Conservation (phyloP, 2,888 invertebrate genomes). For the Melangyna quadrimaculata region DNA sequence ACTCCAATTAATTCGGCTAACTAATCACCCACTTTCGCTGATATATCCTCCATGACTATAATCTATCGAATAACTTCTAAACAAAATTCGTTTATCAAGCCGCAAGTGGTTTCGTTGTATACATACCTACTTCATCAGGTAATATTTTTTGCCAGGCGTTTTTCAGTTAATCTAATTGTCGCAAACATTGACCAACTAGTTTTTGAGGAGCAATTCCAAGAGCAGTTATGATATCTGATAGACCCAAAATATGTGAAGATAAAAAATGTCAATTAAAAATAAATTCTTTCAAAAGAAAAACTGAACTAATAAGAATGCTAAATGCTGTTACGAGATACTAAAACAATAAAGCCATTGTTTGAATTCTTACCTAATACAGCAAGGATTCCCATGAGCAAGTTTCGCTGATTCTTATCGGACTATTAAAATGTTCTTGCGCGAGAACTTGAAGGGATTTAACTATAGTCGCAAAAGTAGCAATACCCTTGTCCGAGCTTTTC, state of each 20-base stretch:
- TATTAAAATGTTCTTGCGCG: constrained; percentile 87
- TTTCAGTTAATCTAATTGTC: constrained; percentile 91
- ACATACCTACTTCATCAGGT: constrained; percentile 87
- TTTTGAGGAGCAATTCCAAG: constrained; percentile 83
- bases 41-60: constrained; percentile 91
- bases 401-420: constrained; percentile 89
- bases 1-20: constrained; percentile 89
- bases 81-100: constrained; percentile 81
- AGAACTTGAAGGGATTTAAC: constrained; percentile 85
- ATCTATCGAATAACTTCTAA: constrained; percentile 81
- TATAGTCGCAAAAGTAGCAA: constrained; percentile 85
- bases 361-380: constrained; percentile 85
- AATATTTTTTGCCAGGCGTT: constrained; percentile 94
- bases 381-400: constrained; percentile 89
- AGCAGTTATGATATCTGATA: constrained; percentile 76
- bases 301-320: no score
- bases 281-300: neutral
- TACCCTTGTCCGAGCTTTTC: constrained; percentile 83
- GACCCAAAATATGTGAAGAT: constrained; percentile 72
- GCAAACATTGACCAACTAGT: constrained; percentile 90
- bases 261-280: neutral
- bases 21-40: constrained; percentile 90
- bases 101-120: constrained; percentile 87
- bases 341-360: neutral
- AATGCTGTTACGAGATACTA: neutral